phyloP scores from a whole-genome alignment of 2,113 vertebrate species.

The Ameiurus melas region DNA sequence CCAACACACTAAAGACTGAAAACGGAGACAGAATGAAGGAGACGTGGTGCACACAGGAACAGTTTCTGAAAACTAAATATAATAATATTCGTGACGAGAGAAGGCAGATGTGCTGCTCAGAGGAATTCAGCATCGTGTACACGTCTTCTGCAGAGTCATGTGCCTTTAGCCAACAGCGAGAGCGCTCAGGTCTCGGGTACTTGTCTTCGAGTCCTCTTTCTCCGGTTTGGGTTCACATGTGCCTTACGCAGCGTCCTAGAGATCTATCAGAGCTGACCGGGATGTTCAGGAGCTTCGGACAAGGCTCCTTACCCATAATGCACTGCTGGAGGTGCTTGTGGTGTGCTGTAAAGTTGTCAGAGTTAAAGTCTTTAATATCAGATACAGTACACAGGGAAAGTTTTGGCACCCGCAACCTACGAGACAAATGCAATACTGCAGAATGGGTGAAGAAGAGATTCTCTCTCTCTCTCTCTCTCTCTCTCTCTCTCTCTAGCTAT shows the following conservation, averaged over 20 bases:
- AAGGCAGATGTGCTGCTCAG: slow-evolving; percentile 36
- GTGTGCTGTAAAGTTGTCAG: background rate
- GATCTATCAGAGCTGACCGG: background rate
- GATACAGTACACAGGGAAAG: background rate
- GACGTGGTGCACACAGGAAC: background rate
- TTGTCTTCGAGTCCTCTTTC: background rate
- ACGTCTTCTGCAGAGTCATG: slow-evolving; percentile 20
- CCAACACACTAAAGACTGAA: background rate
- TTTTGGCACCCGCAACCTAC: background rate
- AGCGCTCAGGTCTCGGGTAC: background rate
- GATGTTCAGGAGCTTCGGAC: background rate
- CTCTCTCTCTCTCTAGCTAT: slow-evolving; percentile 60
- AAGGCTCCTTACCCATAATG: background rate
- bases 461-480: slow-evolving; percentile 58
- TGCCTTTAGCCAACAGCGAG: slow-evolving; percentile 7
- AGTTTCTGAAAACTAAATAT: slow-evolving; percentile 13
- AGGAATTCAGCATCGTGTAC: background rate
- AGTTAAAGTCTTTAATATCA: background rate
- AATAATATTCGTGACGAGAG: slow-evolving; percentile 22
- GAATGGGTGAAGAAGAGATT: background rate
- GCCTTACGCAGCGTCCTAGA: background rate
- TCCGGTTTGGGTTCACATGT: background rate
- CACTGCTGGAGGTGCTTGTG: background rate
- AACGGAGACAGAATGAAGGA: background rate
- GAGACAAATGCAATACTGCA: background rate